Conservation (phyloP, 2,113 vertebrate genomes). For the Cyphomyrus plagiostoma region DNA sequence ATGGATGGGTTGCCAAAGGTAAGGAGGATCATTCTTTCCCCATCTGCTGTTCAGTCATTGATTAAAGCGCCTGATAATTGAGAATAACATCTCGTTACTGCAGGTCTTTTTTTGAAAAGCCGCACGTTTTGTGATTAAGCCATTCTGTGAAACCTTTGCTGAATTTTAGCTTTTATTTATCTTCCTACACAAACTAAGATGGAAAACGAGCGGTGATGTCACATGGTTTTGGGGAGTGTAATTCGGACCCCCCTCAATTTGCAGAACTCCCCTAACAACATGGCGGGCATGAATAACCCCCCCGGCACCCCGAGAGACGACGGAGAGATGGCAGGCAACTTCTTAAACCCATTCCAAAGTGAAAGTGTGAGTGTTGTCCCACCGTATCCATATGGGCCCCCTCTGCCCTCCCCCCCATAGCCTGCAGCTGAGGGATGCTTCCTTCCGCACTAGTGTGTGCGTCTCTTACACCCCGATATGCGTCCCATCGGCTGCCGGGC, state of each 20-base stretch:
- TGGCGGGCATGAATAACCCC: conserved; percentile 79
- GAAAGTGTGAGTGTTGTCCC: conserved; percentile 72
- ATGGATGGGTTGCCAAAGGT: conserved; percentile 90
- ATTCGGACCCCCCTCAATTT: neutral
- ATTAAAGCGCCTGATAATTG: neutral
- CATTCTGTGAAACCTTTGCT: neutral
- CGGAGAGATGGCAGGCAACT: conserved; percentile 76
- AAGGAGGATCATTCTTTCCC: conserved; percentile 26
- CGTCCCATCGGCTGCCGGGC: too few relatives aligned
- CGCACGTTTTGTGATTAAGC: neutral
- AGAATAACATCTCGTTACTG: neutral
- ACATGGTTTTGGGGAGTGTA: neutral
- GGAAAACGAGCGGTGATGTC: neutral
- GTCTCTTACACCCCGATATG: neutral
- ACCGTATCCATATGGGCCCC: neutral
- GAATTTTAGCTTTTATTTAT: neutral
- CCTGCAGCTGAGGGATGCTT: neutral
- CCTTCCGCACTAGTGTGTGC: too few relatives aligned
- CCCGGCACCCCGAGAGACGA: conserved; percentile 81
- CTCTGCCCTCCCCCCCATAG: neutral
- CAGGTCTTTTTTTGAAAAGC: neutral
- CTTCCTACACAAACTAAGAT: neutral
- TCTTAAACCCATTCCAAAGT: conserved; percentile 84
- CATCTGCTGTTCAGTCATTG: neutral
- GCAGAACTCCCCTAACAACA: conserved; percentile 80